Percentiles rank a stretch among this genome's conserved stretches.
These are phyloP conservation scores for Planiliza haematocheilus DNA, from an alignment of 2,113 vertebrate species.

Conservation along the genomic window DNA sequence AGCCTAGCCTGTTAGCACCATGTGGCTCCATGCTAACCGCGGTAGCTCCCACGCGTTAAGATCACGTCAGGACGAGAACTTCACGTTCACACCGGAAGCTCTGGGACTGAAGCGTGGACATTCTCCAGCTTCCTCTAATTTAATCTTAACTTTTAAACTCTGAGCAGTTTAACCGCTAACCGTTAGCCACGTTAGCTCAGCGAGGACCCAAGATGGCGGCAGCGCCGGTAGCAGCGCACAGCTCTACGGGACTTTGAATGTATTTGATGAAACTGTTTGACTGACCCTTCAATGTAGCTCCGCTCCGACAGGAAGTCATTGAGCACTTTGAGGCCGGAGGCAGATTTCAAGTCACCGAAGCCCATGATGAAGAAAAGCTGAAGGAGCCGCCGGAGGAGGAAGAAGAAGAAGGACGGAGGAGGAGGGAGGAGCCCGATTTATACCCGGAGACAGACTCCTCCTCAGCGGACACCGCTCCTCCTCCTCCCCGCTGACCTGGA, in stretches of 20 bases:
- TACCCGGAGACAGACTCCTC: conserved; percentile 49
- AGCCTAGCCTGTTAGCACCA: conserved; percentile 39
- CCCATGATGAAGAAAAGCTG: conserved; percentile 84
- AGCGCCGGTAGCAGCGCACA: too few relatives aligned
- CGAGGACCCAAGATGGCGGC: conserved; percentile 54
- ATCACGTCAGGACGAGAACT: not conserved
- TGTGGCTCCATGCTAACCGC: conserved; percentile 4
- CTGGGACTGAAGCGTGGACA: not conserved
- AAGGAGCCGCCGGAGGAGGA: conserved; percentile 12
- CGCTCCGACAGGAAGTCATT: conserved; percentile 93
- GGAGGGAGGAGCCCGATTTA: not conserved
- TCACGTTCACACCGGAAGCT: not conserved
- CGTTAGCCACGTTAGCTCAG: conserved; percentile 6
- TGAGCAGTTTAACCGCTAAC: not conserved
- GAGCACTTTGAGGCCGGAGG: conserved; percentile 90
- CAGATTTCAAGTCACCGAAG: conserved; percentile 92
- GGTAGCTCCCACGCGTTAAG: too few relatives aligned
- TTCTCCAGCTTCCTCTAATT: rapidly evolving
- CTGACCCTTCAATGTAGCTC: conserved; percentile 97
- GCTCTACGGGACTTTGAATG: too few relatives aligned
- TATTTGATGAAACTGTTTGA: not conserved
- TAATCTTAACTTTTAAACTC: not conserved
- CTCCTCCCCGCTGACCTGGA: conserved; percentile 31
- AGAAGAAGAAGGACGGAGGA: conserved; percentile 6
- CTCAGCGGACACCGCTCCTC: conserved; percentile 24